Base-by-base conservation (phyloP, 2,113 vertebrate genomes). In the Erythrocercus mccallii region DNA sequence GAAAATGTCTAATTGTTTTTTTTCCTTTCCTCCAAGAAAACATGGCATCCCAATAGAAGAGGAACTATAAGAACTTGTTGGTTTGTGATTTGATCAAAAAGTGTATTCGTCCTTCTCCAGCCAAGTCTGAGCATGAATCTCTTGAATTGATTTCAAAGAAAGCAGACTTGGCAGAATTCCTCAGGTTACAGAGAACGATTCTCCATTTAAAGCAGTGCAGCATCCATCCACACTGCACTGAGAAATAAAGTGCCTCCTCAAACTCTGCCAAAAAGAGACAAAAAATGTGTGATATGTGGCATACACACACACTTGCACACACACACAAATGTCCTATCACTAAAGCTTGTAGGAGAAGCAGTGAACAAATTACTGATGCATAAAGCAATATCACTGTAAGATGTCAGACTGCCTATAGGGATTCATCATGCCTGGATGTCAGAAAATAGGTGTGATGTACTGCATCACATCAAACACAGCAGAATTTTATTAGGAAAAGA, bases 71-170 rank as follows among this genome's bases (percentile, higher is more conserved):
- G 70, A 68, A 76, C 54, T 92, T 68, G 8, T 47, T 56, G 68
- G 86, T 92, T 72, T 80, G 72, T 81, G 20, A 72, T 91, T 80
- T 91, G 65, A 82, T 85, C 42, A 94, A 74, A 90, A 84, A 74
- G 18, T 57, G 10, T 66, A 50, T 72, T 50, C 30, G 47, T 92
- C 65, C 51, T 23, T 42, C 60, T 83, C 33, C 73, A 95, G 65
- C 69, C 87, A 93, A 85, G n/a, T 14, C 95, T 78, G 64, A 90
- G 72, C 51, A 81, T 74, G 62, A 92, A 88, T 82, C 44, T 85
- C 90, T 60, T 83, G 85, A 94, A 90, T 11, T 62, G 90, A 88
- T 95, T 94, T 92, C 54, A 61, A 61, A 85, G 87, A 33, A 57
- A 82, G 74, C 56, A 78, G 65, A 35, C 77, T 87, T 94, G 78